Percentiles rank a stretch among this genome's conserved stretches.
Evolutionary conservation across 2,888 invertebrate genomes (phyloP).

Genomic region (Sphaeridia pumilis): DNA sequence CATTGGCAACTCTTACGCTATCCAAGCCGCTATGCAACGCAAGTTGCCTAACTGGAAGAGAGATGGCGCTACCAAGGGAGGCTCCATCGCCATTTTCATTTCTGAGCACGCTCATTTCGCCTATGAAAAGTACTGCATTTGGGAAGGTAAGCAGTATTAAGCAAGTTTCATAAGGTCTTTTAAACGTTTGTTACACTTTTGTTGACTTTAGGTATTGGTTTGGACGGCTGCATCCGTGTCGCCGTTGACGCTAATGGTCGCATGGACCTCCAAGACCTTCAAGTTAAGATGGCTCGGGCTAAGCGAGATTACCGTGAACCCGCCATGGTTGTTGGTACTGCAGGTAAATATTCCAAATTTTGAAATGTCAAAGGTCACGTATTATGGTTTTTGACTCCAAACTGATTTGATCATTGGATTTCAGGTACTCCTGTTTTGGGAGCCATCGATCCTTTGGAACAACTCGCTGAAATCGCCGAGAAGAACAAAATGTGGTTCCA

Average conservation of each 20-base stretch:
- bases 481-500: constrained; percentile 1
- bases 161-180: not conserved
- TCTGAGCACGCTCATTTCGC: not conserved
- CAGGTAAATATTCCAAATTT: constrained; percentile 38
- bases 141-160: not conserved
- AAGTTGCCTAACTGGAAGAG: constrained; percentile 3
- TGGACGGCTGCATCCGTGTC: not conserved
- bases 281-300: constrained; percentile 50
- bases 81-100: not conserved
- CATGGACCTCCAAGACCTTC: constrained; percentile 54
- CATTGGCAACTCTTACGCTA: constrained; percentile 1
- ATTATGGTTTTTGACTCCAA: not conserved
- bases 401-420: not conserved
- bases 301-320: constrained; percentile 55
- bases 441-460: not conserved
- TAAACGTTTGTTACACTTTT: not conserved
- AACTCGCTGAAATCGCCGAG: not conserved
- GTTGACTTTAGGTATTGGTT: not conserved
- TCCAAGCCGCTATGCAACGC: constrained; percentile 1
- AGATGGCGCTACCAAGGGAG: not conserved
- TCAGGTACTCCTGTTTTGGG: not conserved
- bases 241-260: constrained; percentile 52
- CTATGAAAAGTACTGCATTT: not conserved
- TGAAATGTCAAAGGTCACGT: too few relatives aligned
- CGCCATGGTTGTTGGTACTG: constrained; percentile 71